A percentile compares a stretch with the other conserved stretches of the same genome.
Evolutionary conservation across 2,113 vertebrate genomes (phyloP).

Genomic region (Phasianus colchicus): DNA sequence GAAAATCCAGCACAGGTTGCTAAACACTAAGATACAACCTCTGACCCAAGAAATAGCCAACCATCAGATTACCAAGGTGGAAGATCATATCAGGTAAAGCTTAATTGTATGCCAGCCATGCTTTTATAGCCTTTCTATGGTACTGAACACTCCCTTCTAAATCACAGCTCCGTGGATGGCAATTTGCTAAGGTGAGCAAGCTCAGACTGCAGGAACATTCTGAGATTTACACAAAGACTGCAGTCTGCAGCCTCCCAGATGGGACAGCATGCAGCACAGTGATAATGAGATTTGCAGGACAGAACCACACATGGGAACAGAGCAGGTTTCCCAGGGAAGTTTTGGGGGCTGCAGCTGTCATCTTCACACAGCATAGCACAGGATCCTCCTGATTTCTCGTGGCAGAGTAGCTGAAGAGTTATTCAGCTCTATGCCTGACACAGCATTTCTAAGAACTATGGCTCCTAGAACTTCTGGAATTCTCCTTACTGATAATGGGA

Average conservation of each 20-base stretch:
- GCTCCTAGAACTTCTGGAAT: neutral
- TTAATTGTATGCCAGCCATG: neutral
- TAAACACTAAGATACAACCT: neutral
- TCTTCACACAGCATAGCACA: neutral
- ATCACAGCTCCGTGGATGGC: neutral
- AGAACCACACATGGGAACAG: neutral
- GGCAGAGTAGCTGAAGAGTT: neutral
- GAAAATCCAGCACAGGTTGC: neutral
- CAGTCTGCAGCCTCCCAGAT: neutral
- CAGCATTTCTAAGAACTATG: neutral
- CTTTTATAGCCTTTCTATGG: neutral
- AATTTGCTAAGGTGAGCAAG: neutral
- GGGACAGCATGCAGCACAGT: rapidly evolving
- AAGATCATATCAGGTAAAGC: neutral
- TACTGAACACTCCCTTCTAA: neutral
- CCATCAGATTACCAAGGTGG: neutral
- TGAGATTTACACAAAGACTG: neutral
- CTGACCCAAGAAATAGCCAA: neutral
- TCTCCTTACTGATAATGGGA: neutral
- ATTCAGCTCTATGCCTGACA: neutral
- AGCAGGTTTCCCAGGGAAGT: neutral
- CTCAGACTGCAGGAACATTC: neutral
- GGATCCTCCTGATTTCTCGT: neutral
- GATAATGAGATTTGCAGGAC: neutral
- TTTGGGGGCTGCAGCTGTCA: neutral